Evolutionary conservation across 1,140 invertebrate genomes (phyloP).

Genomic region (Trichonephila inaurata): DNA sequence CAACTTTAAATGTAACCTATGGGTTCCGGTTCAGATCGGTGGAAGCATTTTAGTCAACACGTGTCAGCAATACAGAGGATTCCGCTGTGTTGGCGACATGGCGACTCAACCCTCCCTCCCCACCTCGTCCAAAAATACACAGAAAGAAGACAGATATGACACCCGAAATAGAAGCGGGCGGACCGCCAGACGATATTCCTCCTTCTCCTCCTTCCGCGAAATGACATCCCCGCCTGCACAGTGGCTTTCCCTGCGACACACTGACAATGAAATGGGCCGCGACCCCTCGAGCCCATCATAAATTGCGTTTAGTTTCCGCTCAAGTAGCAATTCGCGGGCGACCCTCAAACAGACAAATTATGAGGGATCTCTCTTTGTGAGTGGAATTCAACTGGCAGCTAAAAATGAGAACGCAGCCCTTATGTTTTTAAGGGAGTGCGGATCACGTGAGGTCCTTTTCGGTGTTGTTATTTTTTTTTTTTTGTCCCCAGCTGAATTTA

Average conservation of each 20-base stretch:
- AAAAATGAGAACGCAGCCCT: background rate
- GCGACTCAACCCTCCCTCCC: constrained; percentile 11
- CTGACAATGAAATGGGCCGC: background rate
- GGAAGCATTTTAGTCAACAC: constrained; percentile 16
- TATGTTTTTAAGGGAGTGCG: background rate
- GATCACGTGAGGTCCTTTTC: background rate
- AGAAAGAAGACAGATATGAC: constrained; percentile 29
- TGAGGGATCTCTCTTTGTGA: background rate
- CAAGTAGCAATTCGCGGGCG: background rate
- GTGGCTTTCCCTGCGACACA: constrained; percentile 16
- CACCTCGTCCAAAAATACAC: constrained; percentile 31
- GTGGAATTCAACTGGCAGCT: background rate
- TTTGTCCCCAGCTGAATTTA: background rate
- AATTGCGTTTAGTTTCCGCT: background rate
- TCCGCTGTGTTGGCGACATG: background rate
- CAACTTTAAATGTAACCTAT: no score
- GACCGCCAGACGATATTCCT: constrained; percentile 23
- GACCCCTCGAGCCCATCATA: background rate
- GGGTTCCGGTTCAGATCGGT: background rate
- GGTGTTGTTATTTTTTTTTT: background rate
- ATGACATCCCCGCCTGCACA: background rate
- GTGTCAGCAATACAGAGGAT: background rate
- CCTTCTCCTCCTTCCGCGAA: constrained; percentile 7
- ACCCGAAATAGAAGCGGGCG: constrained; percentile 17
- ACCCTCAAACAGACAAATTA: background rate